Conservation (phyloP, 2,797 vertebrate genomes). For the Liasis olivaceus region DNA sequence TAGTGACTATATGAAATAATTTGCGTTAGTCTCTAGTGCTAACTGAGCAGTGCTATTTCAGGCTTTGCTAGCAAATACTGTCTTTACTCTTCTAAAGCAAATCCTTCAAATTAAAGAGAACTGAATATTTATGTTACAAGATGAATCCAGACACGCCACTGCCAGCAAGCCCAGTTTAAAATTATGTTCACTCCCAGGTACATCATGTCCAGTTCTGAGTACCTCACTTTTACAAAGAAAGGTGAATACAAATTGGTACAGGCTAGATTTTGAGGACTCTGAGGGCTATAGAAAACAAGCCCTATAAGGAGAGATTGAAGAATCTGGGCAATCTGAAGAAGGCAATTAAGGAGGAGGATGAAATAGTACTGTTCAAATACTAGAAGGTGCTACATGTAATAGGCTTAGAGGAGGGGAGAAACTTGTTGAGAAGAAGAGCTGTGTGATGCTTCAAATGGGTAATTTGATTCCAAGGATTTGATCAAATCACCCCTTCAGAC, state of each 20-base stretch:
- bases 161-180: background rate
- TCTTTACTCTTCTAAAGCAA: background rate
- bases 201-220: background rate
- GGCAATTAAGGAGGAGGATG: background rate
- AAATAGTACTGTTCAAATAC: background rate
- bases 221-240: background rate
- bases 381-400: background rate
- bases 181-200: background rate
- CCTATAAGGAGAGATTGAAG: background rate
- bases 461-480: background rate
- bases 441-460: background rate
- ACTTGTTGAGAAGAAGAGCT: background rate
- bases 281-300: background rate
- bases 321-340: background rate
- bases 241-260: background rate
- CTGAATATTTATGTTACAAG: background rate
- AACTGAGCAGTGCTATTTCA: background rate
- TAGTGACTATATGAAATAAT: background rate
- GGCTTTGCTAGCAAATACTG: background rate
- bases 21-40: background rate
- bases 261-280: background rate
- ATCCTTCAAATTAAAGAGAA: background rate
- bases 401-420: background rate
- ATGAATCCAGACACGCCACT: background rate
- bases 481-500: background rate